phyloP scores from a whole-genome alignment of 2,113 vertebrate species.

The Oreochromis tanganicae region DNA sequence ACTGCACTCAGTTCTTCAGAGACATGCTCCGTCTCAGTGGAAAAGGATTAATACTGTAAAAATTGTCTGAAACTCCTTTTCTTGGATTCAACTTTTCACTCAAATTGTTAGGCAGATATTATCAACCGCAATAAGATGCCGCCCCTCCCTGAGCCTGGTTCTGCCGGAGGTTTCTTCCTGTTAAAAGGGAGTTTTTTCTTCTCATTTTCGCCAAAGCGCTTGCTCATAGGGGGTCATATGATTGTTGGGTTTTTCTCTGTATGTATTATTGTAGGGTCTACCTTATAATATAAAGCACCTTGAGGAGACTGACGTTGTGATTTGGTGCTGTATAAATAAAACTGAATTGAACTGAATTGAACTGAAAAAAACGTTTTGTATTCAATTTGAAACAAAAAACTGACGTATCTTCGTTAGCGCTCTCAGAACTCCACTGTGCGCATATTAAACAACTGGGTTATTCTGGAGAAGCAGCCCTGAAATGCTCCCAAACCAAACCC shows the following conservation, averaged over 20 bases:
- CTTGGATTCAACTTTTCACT: not conserved
- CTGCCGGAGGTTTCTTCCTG: not conserved
- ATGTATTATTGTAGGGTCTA: not conserved
- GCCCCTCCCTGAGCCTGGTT: not conserved
- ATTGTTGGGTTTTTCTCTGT: not conserved
- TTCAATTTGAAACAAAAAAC: not conserved
- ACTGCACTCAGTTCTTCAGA: not conserved
- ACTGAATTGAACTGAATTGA: not conserved
- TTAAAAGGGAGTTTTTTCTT: not conserved
- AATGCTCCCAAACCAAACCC: not conserved
- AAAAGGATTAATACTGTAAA: not conserved
- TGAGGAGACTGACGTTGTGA: not conserved
- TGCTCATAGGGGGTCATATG: not conserved
- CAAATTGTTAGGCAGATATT: not conserved
- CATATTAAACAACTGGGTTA: not conserved
- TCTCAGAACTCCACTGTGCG: not conserved
- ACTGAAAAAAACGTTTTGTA: not conserved
- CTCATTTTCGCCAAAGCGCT: not conserved
- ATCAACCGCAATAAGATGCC: not conserved
- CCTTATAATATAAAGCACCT: not conserved
- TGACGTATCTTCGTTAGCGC: not conserved
- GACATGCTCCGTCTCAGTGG: not conserved
- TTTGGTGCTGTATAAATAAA: not conserved
- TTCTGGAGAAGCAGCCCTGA: not conserved
- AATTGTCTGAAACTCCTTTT: not conserved